These are phyloP conservation scores for Bubo scandiacus DNA, from an alignment of 2,113 vertebrate genomes.

Conservation along the genomic window DNA sequence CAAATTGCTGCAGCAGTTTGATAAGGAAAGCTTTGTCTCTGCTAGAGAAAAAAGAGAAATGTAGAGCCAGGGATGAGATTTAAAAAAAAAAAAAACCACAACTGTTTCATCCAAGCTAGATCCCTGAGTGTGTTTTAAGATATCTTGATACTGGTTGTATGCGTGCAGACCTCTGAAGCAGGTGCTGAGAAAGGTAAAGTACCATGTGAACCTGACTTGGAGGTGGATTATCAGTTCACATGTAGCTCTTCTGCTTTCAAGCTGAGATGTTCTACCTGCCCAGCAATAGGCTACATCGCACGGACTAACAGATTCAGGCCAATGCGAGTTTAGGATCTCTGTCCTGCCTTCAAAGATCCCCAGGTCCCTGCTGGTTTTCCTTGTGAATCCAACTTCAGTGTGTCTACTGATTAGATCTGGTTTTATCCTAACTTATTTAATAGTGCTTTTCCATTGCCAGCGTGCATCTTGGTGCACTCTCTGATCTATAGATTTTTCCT, in stretches of 20 bases:
- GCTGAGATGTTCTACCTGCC: not conserved
- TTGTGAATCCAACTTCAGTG: not conserved
- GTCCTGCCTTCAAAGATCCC: not conserved
- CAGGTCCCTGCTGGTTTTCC: not conserved
- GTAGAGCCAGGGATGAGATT: not conserved
- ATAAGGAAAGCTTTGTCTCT: not conserved
- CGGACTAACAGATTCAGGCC: not conserved
- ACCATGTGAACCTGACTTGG: not conserved
- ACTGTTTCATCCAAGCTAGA: not conserved
- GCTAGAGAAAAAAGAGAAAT: not conserved
- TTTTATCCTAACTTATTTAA: not conserved
- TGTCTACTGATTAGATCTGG: not conserved
- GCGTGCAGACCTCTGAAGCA: not conserved
- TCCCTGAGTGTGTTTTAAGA: not conserved
- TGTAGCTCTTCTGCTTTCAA: not conserved
- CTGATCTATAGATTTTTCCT: not conserved
- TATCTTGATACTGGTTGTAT: not conserved
- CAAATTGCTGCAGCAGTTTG: not conserved
- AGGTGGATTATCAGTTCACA: not conserved
- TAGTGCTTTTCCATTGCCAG: not conserved
- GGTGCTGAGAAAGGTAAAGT: not conserved
- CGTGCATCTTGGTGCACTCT: not conserved
- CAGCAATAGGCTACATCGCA: not conserved
- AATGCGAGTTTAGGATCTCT: not conserved
- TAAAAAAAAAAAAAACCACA: too few relatives aligned